Evolutionary conservation across 2,888 invertebrate species (phyloP).

Genomic region (Chrysodeixis includens): DNA sequence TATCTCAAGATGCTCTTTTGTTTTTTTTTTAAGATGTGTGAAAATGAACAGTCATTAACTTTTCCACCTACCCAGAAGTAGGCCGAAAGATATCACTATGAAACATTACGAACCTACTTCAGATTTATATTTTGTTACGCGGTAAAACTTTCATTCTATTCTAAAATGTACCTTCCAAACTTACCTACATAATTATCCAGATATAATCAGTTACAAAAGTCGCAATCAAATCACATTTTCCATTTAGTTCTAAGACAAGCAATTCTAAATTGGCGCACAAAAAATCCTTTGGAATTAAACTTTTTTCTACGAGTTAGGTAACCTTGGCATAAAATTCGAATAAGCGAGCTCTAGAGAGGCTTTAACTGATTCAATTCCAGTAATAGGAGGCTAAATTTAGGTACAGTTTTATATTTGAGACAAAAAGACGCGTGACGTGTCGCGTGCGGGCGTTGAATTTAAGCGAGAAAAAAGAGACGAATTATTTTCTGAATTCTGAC

Average conservation of each 20-base stretch:
- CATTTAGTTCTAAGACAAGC: constrained; percentile 24
- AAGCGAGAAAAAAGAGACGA: too few species aligned
- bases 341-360: constrained; percentile 53
- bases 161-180: too few species aligned
- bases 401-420: constrained; percentile 36
- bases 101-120: too few species aligned
- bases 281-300: constrained; percentile 49
- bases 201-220: background rate
- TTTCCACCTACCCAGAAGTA: too few species aligned
- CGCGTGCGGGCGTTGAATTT: background rate
- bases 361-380: constrained; percentile 65
- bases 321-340: constrained; percentile 57
- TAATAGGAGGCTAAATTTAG: constrained; percentile 64
- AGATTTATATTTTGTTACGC: too few species aligned
- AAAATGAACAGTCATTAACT: too few species aligned
- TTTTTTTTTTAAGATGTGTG: too few species aligned
- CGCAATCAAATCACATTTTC: background rate
- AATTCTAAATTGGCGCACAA: constrained; percentile 34
- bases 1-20: too few species aligned
- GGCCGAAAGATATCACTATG: too few species aligned
- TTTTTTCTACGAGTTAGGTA: constrained; percentile 45
- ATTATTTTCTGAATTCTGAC: background rate
- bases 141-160: too few species aligned
- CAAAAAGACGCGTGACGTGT: background rate
- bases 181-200: too few species aligned